Evolutionary conservation across 2,797 vertebrate species (phyloP), one percentile per base, ranked within the genome.

Genomic region (Lemur catta): DNA sequence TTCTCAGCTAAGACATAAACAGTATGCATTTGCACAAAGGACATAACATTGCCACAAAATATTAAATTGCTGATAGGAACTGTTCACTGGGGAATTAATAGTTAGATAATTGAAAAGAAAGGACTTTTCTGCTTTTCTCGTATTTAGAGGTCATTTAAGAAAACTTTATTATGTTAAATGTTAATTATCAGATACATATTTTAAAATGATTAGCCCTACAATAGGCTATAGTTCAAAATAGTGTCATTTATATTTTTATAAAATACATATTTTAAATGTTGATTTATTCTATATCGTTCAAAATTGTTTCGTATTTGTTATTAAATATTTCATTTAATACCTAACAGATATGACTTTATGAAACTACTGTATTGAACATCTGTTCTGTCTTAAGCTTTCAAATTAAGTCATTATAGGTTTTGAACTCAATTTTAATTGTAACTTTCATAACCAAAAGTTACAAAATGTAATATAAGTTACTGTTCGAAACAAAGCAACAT

Each of bases 381-480:
- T 84, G 72, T 69, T n/a, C 14, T 43, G 10, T 67, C 24, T 96
- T 84, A 94, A 88, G 61, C 18, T 92, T 94, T 46, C 48, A 91
- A 67, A 91, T n/a, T 71, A 30, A 82, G 38, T 92, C 57, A 78
- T 57, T 84, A 72, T 75, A 41, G 24, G 30, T 93, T 93, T 76
- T 92, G 72, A 97, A 94, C 12, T 93, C 38, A 65, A 65, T 82
- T 90, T 88, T 93, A 94, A 92, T 82, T n/a, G 50, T 43, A 89
- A 93, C 4, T 22, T 84, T n/a, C 91, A 90, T 33, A 91, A 78
- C 55, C 30, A 35, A 71, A 85, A 93, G 48, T 87, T 79, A 84
- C 12, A 85, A 89, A 94, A 79, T 67, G 24, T 91, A 61, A 87
- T 20, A 50, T 48, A 78, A 52, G 35, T 43, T 88, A 59, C 8